These are phyloP conservation scores for Xiphydria camelus DNA, from an alignment of 2,888 invertebrate species.

Conservation along the genomic window DNA sequence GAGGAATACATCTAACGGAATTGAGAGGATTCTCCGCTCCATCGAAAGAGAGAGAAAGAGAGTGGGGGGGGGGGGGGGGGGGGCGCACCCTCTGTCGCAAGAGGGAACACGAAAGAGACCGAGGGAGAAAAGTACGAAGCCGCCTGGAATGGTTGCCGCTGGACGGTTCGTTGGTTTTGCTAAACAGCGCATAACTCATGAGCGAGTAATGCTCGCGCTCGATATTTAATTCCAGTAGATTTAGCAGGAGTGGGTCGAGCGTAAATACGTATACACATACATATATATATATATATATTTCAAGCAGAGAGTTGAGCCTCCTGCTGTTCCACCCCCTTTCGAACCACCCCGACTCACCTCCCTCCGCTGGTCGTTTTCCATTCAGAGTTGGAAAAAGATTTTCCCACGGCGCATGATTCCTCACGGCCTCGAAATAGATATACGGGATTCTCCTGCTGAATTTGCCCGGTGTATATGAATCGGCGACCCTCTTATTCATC, in stretches of 20 bases:
- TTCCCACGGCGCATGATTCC: no score
- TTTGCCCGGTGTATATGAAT: no score
- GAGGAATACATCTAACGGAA: no score
- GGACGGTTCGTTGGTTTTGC: slow-evolving; percentile 1
- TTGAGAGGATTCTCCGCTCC: no score
- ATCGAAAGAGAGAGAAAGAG: background rate
- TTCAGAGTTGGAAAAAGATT: no score
- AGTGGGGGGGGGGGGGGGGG: background rate
- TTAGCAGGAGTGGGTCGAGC: slow-evolving; percentile 25
- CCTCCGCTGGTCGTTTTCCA: no score
- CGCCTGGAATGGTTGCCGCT: background rate
- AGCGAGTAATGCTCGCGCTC: slow-evolving; percentile 13
- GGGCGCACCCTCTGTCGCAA: background rate
- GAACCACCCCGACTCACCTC: no score
- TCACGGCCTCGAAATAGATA: no score
- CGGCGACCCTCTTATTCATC: no score
- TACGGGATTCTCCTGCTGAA: no score
- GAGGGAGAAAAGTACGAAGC: background rate
- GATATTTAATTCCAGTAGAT: slow-evolving; percentile 37
- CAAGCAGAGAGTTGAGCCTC: no score
- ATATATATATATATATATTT: background rate
- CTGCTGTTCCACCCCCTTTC: no score
- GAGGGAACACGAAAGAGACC: background rate
- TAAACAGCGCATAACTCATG: slow-evolving; percentile 16
- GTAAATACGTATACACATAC: background rate